Base-by-base conservation (phyloP, 2,888 invertebrate genomes). In the Drosophila anomalata region DNA sequence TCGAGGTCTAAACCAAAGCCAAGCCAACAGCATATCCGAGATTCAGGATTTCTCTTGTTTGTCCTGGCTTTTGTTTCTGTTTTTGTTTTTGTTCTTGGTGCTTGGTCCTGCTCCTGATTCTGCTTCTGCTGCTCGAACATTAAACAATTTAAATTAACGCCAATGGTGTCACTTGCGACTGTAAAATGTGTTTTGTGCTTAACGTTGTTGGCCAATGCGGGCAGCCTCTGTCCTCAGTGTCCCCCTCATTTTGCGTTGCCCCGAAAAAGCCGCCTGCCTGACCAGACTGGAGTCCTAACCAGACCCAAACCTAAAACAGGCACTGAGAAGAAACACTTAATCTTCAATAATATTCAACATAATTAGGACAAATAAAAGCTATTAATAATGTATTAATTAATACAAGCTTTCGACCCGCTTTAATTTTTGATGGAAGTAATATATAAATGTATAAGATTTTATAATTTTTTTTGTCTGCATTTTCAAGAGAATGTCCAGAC, bases 71-170 rank as follows among this genome's bases (percentile, higher is more conserved):
- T 66, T 71, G 65, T 58, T 75, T 6, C 29, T 55, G 46, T 20
- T 54, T 47, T 44, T 44, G 44, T 44, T 44, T 20, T 22, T 44
- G 44, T 44, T 20, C 44, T 44, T 44, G 9, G 55, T 29, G 66
- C 39, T 24, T 60, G 31, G 14, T 29, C 9, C 26, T 29, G 26
- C 26, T 53, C 46, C 22, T 66, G 47, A 20, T 68, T 54, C 20
- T 72, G 69, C 56, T 75, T 50, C 52, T 78, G 76, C 55, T 62
- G 68, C 76, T 63, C 70, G 72, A 75, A 85, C 85, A 84, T 87
- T 88, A 76, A 87, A 87, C 86, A 89, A 89, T 89, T 89, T 87
- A 89, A 89, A 89, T 89, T 89, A 90, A 89, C 90, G 89, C 90
- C 89, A 83, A 78, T 87, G 88, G 90, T 88, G 90, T 90, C 89